Evolutionary conservation across 2,888 invertebrate genomes (phyloP), one percentile per base, ranked within the genome.

Genomic region (Linnaemya tessellans): DNA sequence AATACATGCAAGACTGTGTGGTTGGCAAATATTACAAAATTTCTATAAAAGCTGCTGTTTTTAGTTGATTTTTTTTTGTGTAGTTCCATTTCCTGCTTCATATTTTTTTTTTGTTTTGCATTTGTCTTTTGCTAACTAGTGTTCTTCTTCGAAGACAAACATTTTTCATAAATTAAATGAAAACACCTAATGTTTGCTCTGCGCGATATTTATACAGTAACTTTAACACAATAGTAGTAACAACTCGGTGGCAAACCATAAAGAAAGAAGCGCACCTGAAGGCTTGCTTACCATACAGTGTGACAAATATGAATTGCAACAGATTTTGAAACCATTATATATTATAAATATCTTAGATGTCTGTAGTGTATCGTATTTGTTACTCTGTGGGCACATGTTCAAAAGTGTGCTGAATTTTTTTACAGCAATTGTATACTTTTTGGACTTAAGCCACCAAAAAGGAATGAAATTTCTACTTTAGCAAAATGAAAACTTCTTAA

Each of bases 141-240:
- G 68, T 83, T 78, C 68, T 75, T 86, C 70, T 73, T 71, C 80
- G 80, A 87, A 88, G 89, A 86, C 88, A 90, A 91, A 90, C 91
- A 90, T 89, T 90, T 90, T 89, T 90, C 88, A 89, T 89, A 91
- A 91, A 91, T 91, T 90, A 90, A 91, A 91, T 90, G 91, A 91
- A 91, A 91, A 91, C 91, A 91, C 90, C 91, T 91, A 89, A 88
- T 89, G 89, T 85, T 85, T 78, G 60, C 79, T 64, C 58, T 89
- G 86, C 88, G 86, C 80, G 77, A 78, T 86, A 84, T 87, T 86
- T 88, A 80, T 84, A 60, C 80, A 82, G 70, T 22, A 71, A 67
- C 60, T 41, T 18, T 38, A 68, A 56, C 30, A 56, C 54, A 82
- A 82, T 65, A 54, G 30, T 60, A 20, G 13, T n/a, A n/a, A n/a